Percentiles rank a stretch among this genome's conserved stretches.
These are phyloP conservation scores for Pseudotriccus pelzelni DNA, from an alignment of 2,797 vertebrate species.

Conservation along the genomic window DNA sequence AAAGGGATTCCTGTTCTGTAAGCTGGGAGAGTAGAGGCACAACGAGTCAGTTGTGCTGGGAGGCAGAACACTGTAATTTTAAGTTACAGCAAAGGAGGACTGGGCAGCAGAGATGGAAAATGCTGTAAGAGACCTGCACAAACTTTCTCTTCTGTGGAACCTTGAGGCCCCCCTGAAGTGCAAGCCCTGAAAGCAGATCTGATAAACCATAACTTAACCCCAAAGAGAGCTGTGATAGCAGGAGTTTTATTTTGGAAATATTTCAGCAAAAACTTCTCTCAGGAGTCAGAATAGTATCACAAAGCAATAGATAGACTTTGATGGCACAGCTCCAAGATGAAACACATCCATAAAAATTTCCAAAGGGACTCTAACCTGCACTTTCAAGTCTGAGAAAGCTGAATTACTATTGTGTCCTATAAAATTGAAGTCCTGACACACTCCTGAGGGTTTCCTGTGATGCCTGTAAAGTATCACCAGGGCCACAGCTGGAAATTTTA, in stretches of 20 bases:
- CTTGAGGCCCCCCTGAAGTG: not conserved
- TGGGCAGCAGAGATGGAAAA: not conserved
- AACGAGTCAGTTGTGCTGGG: not conserved
- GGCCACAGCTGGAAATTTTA: not conserved
- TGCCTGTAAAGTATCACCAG: not conserved
- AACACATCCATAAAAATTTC: not conserved
- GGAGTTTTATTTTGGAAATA: constrained; percentile 15
- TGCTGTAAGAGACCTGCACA: not conserved
- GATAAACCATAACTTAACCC: constrained; percentile 28
- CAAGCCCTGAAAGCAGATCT: not conserved
- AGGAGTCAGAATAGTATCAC: not conserved
- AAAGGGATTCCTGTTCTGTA: not conserved
- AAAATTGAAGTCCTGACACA: not conserved
- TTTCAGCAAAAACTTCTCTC: not conserved
- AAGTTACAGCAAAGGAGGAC: not conserved
- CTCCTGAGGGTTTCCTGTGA: not conserved
- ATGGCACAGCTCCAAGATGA: constrained; percentile 26
- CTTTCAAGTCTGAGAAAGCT: not conserved
- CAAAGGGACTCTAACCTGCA: not conserved
- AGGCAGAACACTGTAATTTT: not conserved
- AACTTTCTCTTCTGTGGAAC: not conserved
- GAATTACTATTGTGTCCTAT: not conserved
- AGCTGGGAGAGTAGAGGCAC: not conserved
- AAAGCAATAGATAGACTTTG: not conserved
- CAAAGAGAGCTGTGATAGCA: not conserved